Conservation (phyloP, 2,797 vertebrate species). For the Antrozous pallidus region DNA sequence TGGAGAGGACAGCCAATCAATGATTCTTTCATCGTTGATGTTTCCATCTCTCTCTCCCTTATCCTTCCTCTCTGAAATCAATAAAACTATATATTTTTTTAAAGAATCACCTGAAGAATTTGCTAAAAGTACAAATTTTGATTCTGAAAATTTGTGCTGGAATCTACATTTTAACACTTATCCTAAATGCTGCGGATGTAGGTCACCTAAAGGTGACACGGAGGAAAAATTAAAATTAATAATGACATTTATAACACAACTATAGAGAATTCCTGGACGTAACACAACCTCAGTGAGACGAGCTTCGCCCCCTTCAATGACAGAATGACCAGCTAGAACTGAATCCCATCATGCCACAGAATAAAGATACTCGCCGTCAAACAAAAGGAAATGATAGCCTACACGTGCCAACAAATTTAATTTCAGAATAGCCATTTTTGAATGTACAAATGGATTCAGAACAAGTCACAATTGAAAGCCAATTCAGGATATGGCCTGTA, state of each 20-base stretch:
- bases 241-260: background rate
- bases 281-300: constrained; percentile 48
- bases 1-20: too few species aligned
- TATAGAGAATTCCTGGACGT: constrained; percentile 59
- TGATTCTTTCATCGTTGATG: too few species aligned
- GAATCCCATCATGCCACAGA: constrained; percentile 43
- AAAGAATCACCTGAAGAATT: background rate
- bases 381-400: constrained; percentile 75
- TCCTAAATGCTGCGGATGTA: background rate
- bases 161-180: background rate
- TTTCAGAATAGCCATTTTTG: constrained; percentile 69
- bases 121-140: background rate
- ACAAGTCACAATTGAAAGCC: constrained; percentile 72
- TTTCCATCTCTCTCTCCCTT: too few species aligned
- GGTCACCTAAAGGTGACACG: background rate
- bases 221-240: background rate
- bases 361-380: constrained; percentile 50
- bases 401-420: constrained; percentile 71
- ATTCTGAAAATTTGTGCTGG: background rate
- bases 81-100: too few species aligned
- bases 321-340: constrained; percentile 69
- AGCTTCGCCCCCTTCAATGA: constrained; percentile 45
- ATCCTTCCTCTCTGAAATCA: too few species aligned
- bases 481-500: constrained; percentile 68
- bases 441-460: constrained; percentile 67